phyloP scores from a whole-genome alignment of 2,888 invertebrate species.

The Diloba caeruleocephala region DNA sequence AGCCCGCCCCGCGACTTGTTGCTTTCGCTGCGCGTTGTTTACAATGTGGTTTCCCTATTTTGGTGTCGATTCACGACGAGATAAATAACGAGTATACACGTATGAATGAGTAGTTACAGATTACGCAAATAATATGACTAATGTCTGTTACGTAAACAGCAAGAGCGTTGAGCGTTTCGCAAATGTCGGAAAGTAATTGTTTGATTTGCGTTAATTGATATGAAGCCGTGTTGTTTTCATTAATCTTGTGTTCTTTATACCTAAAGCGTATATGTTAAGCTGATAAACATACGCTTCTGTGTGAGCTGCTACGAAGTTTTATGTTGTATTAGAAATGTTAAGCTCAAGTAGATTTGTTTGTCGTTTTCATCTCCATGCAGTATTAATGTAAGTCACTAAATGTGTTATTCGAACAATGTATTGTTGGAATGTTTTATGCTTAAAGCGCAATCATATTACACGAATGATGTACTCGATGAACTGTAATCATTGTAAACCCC shows the following conservation, averaged over 20 bases:
- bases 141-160: constrained; percentile 43
- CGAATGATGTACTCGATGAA: too few relatives aligned
- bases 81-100: constrained; percentile 56
- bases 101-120: constrained; percentile 61
- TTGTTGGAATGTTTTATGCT: constrained; percentile 3
- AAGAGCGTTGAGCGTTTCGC: constrained; percentile 46
- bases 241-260: constrained; percentile 47
- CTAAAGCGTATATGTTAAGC: constrained; percentile 37
- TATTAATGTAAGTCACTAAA: constrained; percentile 16
- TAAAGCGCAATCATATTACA: not conserved
- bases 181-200: constrained; percentile 49
- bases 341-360: constrained; percentile 44
- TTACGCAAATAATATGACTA: constrained; percentile 51
- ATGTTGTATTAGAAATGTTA: constrained; percentile 36
- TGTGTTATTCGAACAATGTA: constrained; percentile 7
- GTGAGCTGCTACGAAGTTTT: constrained; percentile 44
- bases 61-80: constrained; percentile 61
- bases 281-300: constrained; percentile 40
- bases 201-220: constrained; percentile 49
- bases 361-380: constrained; percentile 20
- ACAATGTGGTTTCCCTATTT: constrained; percentile 69
- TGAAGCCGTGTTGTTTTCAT: constrained; percentile 42
- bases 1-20: constrained; percentile 76
- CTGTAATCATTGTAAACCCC: constrained; percentile 1
- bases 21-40: constrained; percentile 72